Conservation (phyloP, 2,113 vertebrate genomes). For the Andinoacara biseriatus region DNA sequence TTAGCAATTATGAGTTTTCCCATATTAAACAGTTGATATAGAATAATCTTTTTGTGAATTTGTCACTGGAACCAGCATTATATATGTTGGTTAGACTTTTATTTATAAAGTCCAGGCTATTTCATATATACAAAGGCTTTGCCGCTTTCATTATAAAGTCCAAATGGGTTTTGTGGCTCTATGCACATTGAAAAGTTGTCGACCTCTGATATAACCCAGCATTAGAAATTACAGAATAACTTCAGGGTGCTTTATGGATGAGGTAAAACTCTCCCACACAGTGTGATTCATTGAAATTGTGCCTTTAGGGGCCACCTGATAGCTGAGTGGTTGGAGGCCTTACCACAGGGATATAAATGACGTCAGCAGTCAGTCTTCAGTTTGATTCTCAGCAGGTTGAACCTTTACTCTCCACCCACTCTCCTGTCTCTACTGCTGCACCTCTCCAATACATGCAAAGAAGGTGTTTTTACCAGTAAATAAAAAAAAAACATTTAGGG, state of each 20-base stretch:
- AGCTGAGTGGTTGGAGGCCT: neutral
- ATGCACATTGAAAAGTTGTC: neutral
- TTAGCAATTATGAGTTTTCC: neutral
- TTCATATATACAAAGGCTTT: neutral
- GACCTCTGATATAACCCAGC: slow-evolving; percentile 1
- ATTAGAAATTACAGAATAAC: slow-evolving; percentile 1
- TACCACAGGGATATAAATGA: neutral
- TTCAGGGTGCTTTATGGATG: neutral
- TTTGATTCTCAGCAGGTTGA: neutral
- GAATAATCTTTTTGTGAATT: neutral
- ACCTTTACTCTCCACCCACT: neutral
- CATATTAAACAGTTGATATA: neutral
- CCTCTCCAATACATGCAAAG: neutral
- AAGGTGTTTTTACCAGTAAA: neutral
- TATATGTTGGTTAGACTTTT: neutral
- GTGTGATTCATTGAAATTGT: neutral
- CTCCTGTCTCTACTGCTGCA: neutral
- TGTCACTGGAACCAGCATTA: neutral
- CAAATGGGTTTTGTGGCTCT: neutral
- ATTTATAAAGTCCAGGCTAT: neutral
- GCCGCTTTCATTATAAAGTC: neutral
- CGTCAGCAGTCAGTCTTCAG: neutral
- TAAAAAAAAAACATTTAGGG: neutral
- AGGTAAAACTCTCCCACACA: neutral
- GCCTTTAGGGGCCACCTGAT: neutral